Evolutionary conservation across 2,888 invertebrate species (phyloP), one percentile per base, ranked within the genome.

Genomic region (Junonia oenone): DNA sequence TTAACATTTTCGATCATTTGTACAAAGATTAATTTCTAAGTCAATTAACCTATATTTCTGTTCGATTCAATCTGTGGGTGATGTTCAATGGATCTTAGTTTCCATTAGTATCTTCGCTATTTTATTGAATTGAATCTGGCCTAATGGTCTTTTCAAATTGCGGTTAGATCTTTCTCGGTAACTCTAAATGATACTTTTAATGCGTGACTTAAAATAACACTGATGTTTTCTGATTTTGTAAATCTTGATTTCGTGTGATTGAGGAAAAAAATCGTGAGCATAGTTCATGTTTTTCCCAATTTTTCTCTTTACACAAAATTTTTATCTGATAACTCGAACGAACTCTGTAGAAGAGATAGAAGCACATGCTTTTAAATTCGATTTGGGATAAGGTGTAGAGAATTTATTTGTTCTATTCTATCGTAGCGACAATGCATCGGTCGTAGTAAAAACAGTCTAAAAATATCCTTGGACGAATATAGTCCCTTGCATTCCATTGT

Each of bases 401-500:
- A 33, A 33, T n/a, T 33, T 11, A n/a, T 11, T 8, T 38, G 38
- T 38, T 9, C 38, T 17, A 11, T 38, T 38, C 4, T 17, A 19
- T 19, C 11, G 11, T 35, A 38, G 11, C 11, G 17, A 38, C 17
- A 17, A 38, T 2, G 9, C 2, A 38, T 13, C 43, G 8, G 19
- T n/a, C 15, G 19, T 6, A 22, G 11, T 22, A 22, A 6, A 22
- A 2, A 13, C 9, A 9, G 38, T 17, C 22, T 43, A 38, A 38
- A 17, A 9, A 37, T 37, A 19, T 19, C 38, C 38, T 38, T 17
- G 11, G 19, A 19, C n/a, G 15, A 14, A 37, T 15, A 19, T 40
- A 40, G 19, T 19, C 22, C 22, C 17, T 19, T 11, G 19, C 31
- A 53, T 48, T 48, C 48, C 31, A 45, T 58, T 55, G 48, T 51